phyloP scores from a whole-genome alignment of 1,140 invertebrate genomes.

The Pseudachorutes palmiensis region DNA sequence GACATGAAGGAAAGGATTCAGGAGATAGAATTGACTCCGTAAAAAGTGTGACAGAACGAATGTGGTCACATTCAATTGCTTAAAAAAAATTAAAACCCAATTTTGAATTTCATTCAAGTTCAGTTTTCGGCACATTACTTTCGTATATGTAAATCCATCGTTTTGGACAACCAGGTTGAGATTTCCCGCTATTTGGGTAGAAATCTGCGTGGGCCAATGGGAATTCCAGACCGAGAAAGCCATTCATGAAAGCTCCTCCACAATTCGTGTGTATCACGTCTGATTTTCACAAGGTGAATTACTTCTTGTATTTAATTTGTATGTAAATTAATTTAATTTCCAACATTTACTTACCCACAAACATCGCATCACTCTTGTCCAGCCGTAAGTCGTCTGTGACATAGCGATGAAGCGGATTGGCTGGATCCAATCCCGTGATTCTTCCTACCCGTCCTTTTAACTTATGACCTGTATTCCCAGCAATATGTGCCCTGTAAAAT shows the following conservation, averaged over 20 bases:
- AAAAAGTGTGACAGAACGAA: conserved; percentile 7
- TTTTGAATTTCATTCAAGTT: conserved; percentile 8
- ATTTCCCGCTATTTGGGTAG: conserved; percentile 19
- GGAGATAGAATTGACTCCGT: conserved; percentile 1
- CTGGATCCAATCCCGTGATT: conserved; percentile 29
- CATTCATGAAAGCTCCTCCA: background rate
- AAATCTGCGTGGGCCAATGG: conserved; percentile 13
- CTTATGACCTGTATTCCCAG: conserved; percentile 24
- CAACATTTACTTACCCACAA: too few species aligned
- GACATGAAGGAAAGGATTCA: background rate
- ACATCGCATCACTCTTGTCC: conserved; percentile 7
- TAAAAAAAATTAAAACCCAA: conserved; percentile 1
- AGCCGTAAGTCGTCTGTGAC: background rate
- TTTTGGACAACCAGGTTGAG: conserved; percentile 10
- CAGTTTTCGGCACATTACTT: background rate
- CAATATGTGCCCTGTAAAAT: conserved; percentile 18
- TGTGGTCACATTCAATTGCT: conserved; percentile 28
- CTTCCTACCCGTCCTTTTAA: conserved; percentile 28
- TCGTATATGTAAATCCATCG: conserved; percentile 12
- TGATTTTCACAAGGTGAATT: too few species aligned
- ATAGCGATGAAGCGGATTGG: conserved; percentile 2
- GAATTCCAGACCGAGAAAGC: background rate
- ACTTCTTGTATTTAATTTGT: background rate
- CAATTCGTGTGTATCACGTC: conserved; percentile 12
- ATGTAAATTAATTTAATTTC: background rate